Conservation (phyloP, 2,113 vertebrate species). For the Erythrocercus mccallii region DNA sequence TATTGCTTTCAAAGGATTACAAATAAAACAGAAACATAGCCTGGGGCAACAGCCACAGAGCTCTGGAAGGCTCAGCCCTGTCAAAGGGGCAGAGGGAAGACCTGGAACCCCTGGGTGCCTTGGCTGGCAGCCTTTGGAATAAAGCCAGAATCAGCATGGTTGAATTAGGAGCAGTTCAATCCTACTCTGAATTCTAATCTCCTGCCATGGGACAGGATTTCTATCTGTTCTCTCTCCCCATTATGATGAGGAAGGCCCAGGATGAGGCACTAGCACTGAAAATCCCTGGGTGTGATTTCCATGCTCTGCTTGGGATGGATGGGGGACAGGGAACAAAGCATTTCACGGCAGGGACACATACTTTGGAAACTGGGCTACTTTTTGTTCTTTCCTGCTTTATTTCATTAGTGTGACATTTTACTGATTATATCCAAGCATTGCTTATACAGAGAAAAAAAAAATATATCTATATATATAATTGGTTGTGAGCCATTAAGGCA, state of each 20-base stretch:
- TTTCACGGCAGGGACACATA: neutral
- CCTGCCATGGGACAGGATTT: neutral
- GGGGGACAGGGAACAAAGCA: neutral
- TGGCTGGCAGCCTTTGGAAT: neutral
- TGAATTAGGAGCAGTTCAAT: neutral
- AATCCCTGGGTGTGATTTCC: neutral
- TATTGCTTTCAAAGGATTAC: constrained; percentile 52
- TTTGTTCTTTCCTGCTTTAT: neutral
- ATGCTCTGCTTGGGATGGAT: fast-evolving
- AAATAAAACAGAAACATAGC: constrained; percentile 56
- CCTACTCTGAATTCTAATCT: neutral
- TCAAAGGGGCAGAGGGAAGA: constrained; percentile 8
- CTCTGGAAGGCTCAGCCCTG: constrained; percentile 6
- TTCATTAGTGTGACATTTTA: neutral
- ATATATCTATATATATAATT: neutral
- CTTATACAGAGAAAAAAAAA: constrained; percentile 14
- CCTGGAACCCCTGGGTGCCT: neutral
- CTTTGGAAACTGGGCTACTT: neutral
- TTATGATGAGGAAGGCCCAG: neutral
- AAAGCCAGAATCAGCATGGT: neutral
- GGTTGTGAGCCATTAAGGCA: neutral
- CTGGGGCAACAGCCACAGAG: neutral
- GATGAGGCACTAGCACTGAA: neutral
- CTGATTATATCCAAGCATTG: neutral
- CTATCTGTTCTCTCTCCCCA: neutral